phyloP scores from a whole-genome alignment of 2,113 vertebrate species.

The Tragelaphus imberbis region DNA sequence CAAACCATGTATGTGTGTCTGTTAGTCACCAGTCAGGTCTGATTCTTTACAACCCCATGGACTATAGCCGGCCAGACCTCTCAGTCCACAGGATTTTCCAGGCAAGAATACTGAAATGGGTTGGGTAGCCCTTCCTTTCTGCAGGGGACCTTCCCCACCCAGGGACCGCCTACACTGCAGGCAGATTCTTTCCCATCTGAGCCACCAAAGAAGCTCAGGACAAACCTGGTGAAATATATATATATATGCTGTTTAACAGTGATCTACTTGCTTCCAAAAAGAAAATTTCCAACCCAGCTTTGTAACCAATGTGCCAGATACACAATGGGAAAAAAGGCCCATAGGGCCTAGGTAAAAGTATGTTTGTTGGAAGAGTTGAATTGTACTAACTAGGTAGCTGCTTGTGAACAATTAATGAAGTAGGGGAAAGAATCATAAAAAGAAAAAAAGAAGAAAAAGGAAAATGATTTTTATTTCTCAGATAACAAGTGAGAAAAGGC shows the following conservation, averaged over 20 bases:
- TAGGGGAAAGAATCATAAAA: background rate
- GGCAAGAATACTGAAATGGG: background rate
- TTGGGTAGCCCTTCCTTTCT: background rate
- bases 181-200: background rate
- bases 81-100: background rate
- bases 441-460: background rate
- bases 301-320: background rate
- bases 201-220: background rate
- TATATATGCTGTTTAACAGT: background rate
- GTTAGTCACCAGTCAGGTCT: background rate
- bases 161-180: background rate
- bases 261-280: background rate
- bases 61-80: background rate
- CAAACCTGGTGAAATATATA: background rate
- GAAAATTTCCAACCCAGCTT: background rate
- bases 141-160: background rate
- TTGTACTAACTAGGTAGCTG: background rate
- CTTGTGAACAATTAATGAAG: conserved; percentile 48
- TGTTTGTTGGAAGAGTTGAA: background rate
- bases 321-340: background rate
- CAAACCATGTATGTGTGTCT: background rate
- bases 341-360: background rate
- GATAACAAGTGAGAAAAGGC: background rate
- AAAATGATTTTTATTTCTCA: background rate
- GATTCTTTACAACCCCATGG: background rate